Conservation (phyloP, 2,888 invertebrate genomes). For the Sphaerophoria rueppellii region DNA sequence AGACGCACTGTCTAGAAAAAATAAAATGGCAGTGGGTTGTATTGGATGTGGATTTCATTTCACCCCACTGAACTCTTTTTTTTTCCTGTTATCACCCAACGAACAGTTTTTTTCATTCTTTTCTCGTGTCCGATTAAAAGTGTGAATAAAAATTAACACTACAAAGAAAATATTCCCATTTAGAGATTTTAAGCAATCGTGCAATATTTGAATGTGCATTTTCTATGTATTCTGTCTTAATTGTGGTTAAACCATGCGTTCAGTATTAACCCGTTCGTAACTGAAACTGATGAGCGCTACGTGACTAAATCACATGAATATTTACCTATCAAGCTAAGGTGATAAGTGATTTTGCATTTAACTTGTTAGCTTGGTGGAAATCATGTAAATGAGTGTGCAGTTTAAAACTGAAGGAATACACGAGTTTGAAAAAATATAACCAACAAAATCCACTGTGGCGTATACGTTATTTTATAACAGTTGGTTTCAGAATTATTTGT, state of each 20-base stretch:
- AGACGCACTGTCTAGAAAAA: conserved; percentile 66
- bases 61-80: conserved; percentile 38
- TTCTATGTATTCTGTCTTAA: conserved; percentile 42
- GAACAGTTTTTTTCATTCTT: conserved; percentile 15
- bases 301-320: conserved; percentile 28
- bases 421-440: too few relatives aligned
- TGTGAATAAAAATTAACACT: conserved; percentile 68
- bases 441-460: too few relatives aligned
- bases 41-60: conserved; percentile 53
- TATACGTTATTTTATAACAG: too few relatives aligned
- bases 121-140: conserved; percentile 8
- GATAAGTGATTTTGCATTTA: conserved; percentile 22
- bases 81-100: not conserved
- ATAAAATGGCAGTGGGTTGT: not conserved
- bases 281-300: conserved; percentile 17
- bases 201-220: conserved; percentile 8
- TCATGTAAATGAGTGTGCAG: not conserved
- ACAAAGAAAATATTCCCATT: conserved; percentile 42
- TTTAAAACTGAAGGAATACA: too few relatives aligned
- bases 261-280: not conserved
- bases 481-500: too few relatives aligned
- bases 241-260: conserved; percentile 41
- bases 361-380: conserved; percentile 6
- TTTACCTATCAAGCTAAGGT: not conserved
- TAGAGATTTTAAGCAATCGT: not conserved